These are phyloP conservation scores for Vanacampus margaritifer DNA, from an alignment of 2,113 vertebrate species.

Conservation along the genomic window DNA sequence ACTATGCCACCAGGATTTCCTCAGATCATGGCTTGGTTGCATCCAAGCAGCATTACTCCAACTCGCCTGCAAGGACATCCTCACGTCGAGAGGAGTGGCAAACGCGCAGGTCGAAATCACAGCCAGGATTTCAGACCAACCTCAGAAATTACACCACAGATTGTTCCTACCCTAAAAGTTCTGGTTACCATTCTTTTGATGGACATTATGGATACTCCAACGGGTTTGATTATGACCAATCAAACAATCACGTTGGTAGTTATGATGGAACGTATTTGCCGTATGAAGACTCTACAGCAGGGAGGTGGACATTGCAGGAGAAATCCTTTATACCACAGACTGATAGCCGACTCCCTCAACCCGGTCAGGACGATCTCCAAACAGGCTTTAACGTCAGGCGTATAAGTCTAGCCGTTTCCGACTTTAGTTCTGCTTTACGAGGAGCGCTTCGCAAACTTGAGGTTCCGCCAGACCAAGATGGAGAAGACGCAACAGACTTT, in stretches of 20 bases:
- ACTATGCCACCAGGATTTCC: constrained; percentile 35
- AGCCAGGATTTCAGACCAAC: constrained; percentile 24
- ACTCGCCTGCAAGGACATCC: constrained; percentile 53
- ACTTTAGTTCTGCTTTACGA: constrained; percentile 83
- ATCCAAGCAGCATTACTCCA: constrained; percentile 54
- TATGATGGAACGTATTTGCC: constrained; percentile 35
- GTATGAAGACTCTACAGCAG: constrained; percentile 26
- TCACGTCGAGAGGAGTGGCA: constrained; percentile 57
- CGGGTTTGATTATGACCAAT: constrained; percentile 31
- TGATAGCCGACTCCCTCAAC: constrained; percentile 9
- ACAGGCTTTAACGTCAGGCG: constrained; percentile 82
- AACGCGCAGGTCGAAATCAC: constrained; percentile 35
- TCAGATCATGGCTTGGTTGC: constrained; percentile 39
- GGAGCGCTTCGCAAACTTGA: constrained; percentile 87
- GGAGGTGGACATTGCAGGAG: constrained; percentile 33
- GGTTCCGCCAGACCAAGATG: constrained; percentile 32
- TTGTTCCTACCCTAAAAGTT: constrained; percentile 49
- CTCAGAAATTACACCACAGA: constrained; percentile 16
- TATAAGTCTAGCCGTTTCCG: constrained; percentile 82
- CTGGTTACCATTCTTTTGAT: constrained; percentile 55
- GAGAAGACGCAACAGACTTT: constrained; percentile 51
- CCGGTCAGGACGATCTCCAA: constrained; percentile 61
- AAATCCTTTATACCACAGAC: constrained; percentile 5
- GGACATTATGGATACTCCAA: constrained; percentile 26
- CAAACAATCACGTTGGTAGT: constrained; percentile 26